Conservation (phyloP, 2,113 vertebrate species). For the Astur gentilis region DNA sequence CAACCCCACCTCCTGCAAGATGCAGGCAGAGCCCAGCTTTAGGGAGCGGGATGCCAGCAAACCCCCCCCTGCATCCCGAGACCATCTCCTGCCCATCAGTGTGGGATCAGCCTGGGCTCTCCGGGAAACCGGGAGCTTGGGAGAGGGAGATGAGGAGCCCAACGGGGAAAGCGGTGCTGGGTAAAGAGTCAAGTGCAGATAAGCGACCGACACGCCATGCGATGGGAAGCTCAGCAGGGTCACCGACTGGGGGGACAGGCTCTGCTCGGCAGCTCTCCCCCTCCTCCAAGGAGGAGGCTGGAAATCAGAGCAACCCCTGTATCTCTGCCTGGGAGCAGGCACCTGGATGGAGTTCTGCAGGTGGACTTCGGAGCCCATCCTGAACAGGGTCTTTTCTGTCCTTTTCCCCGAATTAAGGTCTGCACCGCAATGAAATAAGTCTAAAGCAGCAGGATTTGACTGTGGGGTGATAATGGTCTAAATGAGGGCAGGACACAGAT, state of each 20-base stretch:
- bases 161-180: neutral
- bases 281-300: neutral
- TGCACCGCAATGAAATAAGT: neutral
- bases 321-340: neutral
- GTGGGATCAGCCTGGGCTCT: neutral
- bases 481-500: neutral
- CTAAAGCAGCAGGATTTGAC: neutral
- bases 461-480: rapidly evolving
- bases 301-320: neutral
- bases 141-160: neutral
- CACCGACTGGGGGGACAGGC: neutral
- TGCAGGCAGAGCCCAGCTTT: neutral
- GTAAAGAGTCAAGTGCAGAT: rapidly evolving
- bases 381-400: rapidly evolving
- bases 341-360: rapidly evolving
- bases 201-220: rapidly evolving
- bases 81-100: neutral
- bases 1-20: neutral
- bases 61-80: rapidly evolving
- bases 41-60: neutral
- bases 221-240: neutral
- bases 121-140: neutral
- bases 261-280: neutral
- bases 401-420: neutral
- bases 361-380: rapidly evolving